Base-by-base conservation (phyloP, 2,888 invertebrate species). In the Drosophila histrio region DNA sequence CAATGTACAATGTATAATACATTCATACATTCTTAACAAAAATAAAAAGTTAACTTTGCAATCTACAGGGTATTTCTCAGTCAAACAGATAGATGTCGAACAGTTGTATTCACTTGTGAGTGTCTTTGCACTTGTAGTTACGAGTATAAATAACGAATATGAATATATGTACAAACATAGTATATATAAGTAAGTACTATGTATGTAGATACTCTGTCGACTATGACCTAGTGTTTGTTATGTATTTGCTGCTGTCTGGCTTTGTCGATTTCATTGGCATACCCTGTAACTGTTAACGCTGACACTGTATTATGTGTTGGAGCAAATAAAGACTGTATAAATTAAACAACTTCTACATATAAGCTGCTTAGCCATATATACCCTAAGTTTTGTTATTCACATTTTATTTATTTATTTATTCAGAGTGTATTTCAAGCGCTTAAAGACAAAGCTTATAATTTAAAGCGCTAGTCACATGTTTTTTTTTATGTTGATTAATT, bases 141-240 rank as follows among this genome's bases (percentile, higher is more conserved):
- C 28, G 38, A 39, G 38, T 52, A 26, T 19, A 30, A 41, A 53
- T 30, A 50, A 38, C 36, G 38, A 57, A 38, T 38, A 57, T 30
- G 41, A 26, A 50, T 32, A 19, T 9, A 32, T 36, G 9, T 43
- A 22, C 1, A 22, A n/a, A n/a, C n/a, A n/a, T n/a, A n/a, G n/a
- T n/a, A n/a, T n/a, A n/a, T n/a, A n/a, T n/a, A n/a, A n/a, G n/a
- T n/a, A n/a, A n/a, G n/a, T n/a, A n/a, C n/a, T 46, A 13, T 11
- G 13, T 32, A 32, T 32, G 21, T 32, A 32, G 22, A 58, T 49
- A 49, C 49, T 49, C 30, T 28, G 30, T 32, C 30, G 58, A 49
- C 21, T 28, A 19, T 71, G 61, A 72, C 61, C 71, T 72, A 72
- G 56, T 61, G 47, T 38, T 34, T 58, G 50, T 62, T 58, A 28